These are phyloP conservation scores for Neostethus bicornis DNA, from an alignment of 2,797 vertebrate genomes.

Conservation along the genomic window DNA sequence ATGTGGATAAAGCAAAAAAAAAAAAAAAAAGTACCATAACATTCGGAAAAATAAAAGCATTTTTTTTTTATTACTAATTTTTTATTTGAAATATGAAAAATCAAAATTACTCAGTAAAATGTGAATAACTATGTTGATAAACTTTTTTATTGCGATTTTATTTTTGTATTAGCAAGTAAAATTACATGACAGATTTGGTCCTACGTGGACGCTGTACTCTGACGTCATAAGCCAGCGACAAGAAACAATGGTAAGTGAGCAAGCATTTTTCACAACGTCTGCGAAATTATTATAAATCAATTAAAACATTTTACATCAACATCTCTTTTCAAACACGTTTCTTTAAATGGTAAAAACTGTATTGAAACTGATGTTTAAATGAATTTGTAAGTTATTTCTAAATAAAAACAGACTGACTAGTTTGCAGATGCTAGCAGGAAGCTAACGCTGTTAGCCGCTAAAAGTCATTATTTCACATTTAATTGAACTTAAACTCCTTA, in stretches of 20 bases:
- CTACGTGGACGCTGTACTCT: slow-evolving; percentile 25
- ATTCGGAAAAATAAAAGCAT: too few species aligned
- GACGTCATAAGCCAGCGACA: slow-evolving; percentile 72
- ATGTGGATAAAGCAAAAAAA: too few species aligned
- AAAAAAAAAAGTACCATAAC: too few species aligned
- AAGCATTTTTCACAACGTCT: slow-evolving; percentile 71
- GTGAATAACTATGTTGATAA: too few species aligned
- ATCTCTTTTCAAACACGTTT: fast-evolving
- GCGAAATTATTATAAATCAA: slow-evolving; percentile 1
- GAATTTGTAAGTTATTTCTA: neutral
- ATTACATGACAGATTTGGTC: slow-evolving; percentile 15
- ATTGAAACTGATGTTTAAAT: fast-evolving
- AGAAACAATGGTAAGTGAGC: slow-evolving; percentile 84
- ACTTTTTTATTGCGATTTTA: neutral
- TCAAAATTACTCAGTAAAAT: too few species aligned
- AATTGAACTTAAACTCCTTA: too few species aligned
- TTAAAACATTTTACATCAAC: neutral
- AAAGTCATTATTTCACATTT: neutral
- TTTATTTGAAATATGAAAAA: too few species aligned
- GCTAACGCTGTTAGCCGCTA: slow-evolving; percentile 41
- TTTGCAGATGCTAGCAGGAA: neutral
- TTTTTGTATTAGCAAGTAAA: neutral
- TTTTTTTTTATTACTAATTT: too few species aligned
- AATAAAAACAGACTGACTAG: neutral
- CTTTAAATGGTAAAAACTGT: fast-evolving